Percentiles rank a stretch among this genome's conserved stretches.
phyloP scores from a whole-genome alignment of 2,113 vertebrate species.

The Rhinichthys klamathensis region DNA sequence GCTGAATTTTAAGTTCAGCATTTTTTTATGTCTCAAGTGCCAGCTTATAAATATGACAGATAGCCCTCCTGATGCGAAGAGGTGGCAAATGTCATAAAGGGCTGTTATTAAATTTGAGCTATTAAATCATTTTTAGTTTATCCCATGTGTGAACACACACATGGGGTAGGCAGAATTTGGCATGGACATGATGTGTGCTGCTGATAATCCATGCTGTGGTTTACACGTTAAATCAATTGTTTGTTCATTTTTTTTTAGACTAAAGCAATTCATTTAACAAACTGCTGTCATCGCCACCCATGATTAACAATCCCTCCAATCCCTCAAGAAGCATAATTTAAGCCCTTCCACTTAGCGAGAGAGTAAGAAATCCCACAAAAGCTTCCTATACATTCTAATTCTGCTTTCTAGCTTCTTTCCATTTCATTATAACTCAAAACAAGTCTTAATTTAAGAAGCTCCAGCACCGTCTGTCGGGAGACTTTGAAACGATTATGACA shows the following conservation, averaged over 20 bases:
- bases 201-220: not conserved
- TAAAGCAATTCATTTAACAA: slow-evolving; percentile 68
- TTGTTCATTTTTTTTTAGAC: slow-evolving; percentile 61
- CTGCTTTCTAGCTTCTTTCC: slow-evolving; percentile 17
- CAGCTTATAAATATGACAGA: slow-evolving; percentile 32
- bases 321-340: slow-evolving; percentile 57
- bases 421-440: slow-evolving; percentile 20
- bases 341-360: slow-evolving; percentile 59
- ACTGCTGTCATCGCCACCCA: slow-evolving; percentile 64
- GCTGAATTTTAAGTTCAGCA: slow-evolving; percentile 22
- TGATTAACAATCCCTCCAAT: slow-evolving; percentile 68
- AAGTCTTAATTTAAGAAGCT: slow-evolving; percentile 10
- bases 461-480: not conserved
- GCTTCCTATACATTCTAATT: slow-evolving; percentile 28
- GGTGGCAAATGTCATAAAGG: slow-evolving; percentile 27
- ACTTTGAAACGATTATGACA: not conserved
- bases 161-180: not conserved
- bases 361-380: slow-evolving; percentile 26
- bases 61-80: slow-evolving; percentile 19
- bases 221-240: slow-evolving; percentile 46
- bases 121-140: slow-evolving; percentile 58
- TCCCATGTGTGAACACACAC: slow-evolving; percentile 14
- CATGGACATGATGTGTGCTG: not conserved
- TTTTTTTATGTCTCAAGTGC: slow-evolving; percentile 19
- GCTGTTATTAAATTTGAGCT: slow-evolving; percentile 39